Evolutionary conservation across 1,140 invertebrate species (phyloP).

Genomic region (Leguminivora glycinivorella): DNA sequence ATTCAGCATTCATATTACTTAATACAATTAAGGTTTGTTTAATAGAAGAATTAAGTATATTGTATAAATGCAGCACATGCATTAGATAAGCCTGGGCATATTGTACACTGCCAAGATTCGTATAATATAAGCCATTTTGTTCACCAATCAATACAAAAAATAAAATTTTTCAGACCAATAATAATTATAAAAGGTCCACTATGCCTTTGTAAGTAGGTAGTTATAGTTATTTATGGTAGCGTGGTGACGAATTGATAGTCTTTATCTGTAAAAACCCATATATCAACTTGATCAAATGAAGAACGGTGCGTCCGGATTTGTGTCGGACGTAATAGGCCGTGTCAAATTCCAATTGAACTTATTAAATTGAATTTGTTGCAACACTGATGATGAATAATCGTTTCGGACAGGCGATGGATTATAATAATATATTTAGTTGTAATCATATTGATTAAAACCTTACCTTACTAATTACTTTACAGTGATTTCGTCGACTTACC

Average conservation of each 20-base stretch:
- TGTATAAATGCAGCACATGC: not conserved
- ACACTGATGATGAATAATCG: constrained; percentile 52
- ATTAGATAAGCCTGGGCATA: too few relatives aligned
- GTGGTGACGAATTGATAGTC: not conserved
- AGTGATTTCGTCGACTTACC: not conserved
- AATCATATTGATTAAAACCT: not conserved
- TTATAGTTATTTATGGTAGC: too few relatives aligned
- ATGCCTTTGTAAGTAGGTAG: not conserved
- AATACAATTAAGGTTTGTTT: constrained; percentile 7
- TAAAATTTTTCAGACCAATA: too few relatives aligned
- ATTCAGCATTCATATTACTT: constrained; percentile 21
- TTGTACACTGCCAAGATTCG: too few relatives aligned
- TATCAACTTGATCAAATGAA: constrained; percentile 55
- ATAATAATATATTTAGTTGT: not conserved
- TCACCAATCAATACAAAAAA: too few relatives aligned
- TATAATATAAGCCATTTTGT: too few relatives aligned
- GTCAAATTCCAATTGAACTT: constrained; percentile 72
- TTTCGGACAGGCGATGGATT: not conserved
- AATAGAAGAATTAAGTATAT: not conserved
- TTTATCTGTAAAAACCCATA: constrained; percentile 43
- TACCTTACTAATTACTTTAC: not conserved
- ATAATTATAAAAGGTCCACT: not conserved
- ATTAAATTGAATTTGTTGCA: constrained; percentile 64
- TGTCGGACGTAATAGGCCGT: constrained; percentile 55
- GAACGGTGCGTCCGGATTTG: constrained; percentile 55